These are phyloP conservation scores for Pyrocoelia pectoralis DNA, from an alignment of 2,888 invertebrate genomes.

Conservation along the genomic window DNA sequence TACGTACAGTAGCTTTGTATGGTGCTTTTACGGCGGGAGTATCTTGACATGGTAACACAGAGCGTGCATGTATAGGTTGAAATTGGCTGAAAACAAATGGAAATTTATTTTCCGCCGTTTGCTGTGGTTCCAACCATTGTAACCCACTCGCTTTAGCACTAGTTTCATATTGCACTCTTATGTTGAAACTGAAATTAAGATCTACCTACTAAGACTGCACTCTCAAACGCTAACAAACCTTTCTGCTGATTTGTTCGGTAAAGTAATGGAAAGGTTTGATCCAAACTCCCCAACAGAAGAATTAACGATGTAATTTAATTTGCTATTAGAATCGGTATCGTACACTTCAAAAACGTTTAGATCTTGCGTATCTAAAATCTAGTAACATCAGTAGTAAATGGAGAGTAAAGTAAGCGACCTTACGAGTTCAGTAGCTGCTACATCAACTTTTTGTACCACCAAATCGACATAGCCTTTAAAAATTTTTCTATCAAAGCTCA, in stretches of 20 bases:
- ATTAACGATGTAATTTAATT: constrained; percentile 64
- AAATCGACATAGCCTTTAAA: constrained; percentile 74
- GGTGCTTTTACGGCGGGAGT: constrained; percentile 89
- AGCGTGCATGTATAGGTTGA: constrained; percentile 89
- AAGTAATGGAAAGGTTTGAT: constrained; percentile 75
- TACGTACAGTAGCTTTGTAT: constrained; percentile 69
- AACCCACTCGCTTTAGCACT: constrained; percentile 81
- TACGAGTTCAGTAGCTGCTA: constrained; percentile 67
- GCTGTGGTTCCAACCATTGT: constrained; percentile 87
- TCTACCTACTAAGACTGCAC: no score
- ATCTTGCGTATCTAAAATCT: constrained; percentile 81
- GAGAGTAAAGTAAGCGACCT: constrained; percentile 48
- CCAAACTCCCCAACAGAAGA: constrained; percentile 75
- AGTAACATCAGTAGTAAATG: constrained; percentile 50
- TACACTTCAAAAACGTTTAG: constrained; percentile 71
- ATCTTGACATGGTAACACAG: constrained; percentile 92
- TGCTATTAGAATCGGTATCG: constrained; percentile 53
- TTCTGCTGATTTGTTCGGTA: constrained; percentile 59
- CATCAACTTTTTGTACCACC: constrained; percentile 65
- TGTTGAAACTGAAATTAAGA: constrained; percentile 60
- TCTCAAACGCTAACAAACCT: no score
- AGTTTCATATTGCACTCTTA: constrained; percentile 79
- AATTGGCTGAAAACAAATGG: constrained; percentile 89
- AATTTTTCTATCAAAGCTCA: constrained; percentile 75
- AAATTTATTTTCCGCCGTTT: constrained; percentile 86